Evolutionary conservation across 2,113 vertebrate species (phyloP).

Genomic region (Chiloscyllium plagiosum): DNA sequence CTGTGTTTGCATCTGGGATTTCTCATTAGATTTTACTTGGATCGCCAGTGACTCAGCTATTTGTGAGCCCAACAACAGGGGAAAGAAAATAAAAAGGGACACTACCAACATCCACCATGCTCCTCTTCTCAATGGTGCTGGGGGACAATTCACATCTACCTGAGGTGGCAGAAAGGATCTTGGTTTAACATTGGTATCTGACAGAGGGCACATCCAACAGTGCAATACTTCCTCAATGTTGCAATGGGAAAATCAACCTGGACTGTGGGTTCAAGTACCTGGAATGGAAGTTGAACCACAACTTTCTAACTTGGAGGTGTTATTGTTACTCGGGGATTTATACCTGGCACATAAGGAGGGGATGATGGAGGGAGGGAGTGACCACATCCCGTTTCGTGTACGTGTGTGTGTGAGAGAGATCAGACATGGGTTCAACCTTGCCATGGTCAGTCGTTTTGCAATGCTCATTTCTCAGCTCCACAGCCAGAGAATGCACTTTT

Average conservation of each 20-base stretch:
- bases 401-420: neutral
- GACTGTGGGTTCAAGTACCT: no score
- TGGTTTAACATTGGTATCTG: no score
- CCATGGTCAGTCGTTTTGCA: neutral
- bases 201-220: no score
- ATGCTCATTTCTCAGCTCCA: neutral
- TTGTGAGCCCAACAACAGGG: no score
- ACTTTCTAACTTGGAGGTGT: no score
- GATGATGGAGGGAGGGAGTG: no score
- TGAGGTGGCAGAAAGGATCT: neutral
- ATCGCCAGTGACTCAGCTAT: neutral
- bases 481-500: neutral
- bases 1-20: neutral
- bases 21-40: neutral
- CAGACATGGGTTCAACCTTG: neutral
- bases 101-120: neutral
- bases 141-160: neutral
- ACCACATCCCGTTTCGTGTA: neutral
- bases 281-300: no score
- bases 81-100: neutral
- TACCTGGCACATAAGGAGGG: no score
- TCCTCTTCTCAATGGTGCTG: neutral
- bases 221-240: no score
- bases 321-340: no score
- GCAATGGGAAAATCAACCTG: no score